These are phyloP conservation scores for Otus sunia DNA, from an alignment of 2,113 vertebrate genomes.

Conservation along the genomic window DNA sequence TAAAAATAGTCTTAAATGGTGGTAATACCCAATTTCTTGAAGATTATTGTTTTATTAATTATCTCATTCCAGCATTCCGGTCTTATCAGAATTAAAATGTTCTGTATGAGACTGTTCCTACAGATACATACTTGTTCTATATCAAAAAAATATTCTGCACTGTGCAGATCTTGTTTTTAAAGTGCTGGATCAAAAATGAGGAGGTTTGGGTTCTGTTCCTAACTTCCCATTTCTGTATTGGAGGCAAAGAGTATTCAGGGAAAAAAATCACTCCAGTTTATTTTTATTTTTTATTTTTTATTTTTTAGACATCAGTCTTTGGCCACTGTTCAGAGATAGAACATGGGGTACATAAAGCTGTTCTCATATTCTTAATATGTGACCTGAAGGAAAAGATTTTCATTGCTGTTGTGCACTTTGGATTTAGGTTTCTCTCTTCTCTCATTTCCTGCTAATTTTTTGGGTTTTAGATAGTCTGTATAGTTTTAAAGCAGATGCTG, in stretches of 20 bases:
- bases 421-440: background rate
- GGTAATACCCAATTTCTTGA: background rate
- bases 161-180: background rate
- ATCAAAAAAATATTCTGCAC: background rate
- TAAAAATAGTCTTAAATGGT: background rate
- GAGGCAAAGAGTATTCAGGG: background rate
- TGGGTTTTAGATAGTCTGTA: background rate
- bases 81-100: background rate
- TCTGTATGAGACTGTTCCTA: background rate
- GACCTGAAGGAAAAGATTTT: background rate
- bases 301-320: no score
- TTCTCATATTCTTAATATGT: background rate
- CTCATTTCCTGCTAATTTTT: background rate
- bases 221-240: background rate
- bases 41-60: background rate
- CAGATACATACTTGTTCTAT: background rate
- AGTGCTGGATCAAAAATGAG: background rate
- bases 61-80: background rate
- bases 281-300: background rate
- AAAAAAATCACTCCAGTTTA: background rate
- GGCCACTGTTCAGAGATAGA: background rate
- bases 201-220: background rate
- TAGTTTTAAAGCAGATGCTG: background rate
- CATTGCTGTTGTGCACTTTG: background rate
- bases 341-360: background rate